These are phyloP conservation scores for Beaufortia kweichowensis DNA, from an alignment of 2,113 vertebrate species.

Conservation along the genomic window DNA sequence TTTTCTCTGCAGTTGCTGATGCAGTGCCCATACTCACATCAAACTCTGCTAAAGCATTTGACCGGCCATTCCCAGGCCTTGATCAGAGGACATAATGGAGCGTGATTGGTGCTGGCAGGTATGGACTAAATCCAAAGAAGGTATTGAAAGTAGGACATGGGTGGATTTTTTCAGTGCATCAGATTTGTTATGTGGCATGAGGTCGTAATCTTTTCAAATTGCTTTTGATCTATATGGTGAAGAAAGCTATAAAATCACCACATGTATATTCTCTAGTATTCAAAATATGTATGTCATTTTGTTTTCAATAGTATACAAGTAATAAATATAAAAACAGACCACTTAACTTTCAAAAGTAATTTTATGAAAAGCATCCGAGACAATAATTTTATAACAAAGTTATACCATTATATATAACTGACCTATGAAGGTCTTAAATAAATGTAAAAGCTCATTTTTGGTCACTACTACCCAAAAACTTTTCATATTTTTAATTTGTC, in stretches of 20 bases:
- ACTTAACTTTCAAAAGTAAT: too few relatives aligned
- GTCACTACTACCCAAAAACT: too few relatives aligned
- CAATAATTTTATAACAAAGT: too few relatives aligned
- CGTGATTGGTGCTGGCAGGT: conserved; percentile 67
- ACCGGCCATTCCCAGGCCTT: conserved; percentile 60
- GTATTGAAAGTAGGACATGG: conserved; percentile 55
- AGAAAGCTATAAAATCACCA: background rate
- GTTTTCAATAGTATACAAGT: background rate
- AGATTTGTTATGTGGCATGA: background rate
- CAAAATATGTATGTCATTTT: background rate
- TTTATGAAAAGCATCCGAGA: too few relatives aligned
- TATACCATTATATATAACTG: too few relatives aligned
- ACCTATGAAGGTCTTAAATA: too few relatives aligned
- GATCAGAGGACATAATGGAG: conserved; percentile 62
- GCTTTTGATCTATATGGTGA: background rate
- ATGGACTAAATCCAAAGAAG: conserved; percentile 62
- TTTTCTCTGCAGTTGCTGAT: conserved; percentile 69
- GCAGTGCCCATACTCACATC: conserved; percentile 67
- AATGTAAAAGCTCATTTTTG: too few relatives aligned
- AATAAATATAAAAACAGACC: background rate
- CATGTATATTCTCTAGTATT: background rate
- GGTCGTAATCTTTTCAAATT: background rate
- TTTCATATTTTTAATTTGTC: too few relatives aligned
- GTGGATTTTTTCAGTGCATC: background rate
- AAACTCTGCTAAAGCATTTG: conserved; percentile 69